Percentiles rank a stretch among this genome's conserved stretches.
Conservation (phyloP, 2,888 invertebrate genomes). For the Scaptomyza cyrtandrae region DNA sequence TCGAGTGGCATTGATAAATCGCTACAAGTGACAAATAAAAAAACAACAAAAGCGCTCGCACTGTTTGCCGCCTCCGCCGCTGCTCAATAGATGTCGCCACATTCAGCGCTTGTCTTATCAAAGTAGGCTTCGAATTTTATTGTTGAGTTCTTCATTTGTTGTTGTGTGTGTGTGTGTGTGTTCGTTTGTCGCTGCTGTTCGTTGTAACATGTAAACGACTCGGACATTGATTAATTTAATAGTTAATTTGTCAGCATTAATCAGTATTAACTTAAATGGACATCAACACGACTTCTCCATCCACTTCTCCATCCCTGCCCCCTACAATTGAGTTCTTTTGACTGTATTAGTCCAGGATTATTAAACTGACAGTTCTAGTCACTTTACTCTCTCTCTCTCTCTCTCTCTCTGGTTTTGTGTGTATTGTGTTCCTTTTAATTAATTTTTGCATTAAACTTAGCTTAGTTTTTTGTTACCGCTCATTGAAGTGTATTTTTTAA, state of each 20-base stretch:
- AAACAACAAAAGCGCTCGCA: constrained; percentile 56
- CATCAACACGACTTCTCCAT: constrained; percentile 53
- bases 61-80: constrained; percentile 37
- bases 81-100: constrained; percentile 62
- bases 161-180: constrained; percentile 7
- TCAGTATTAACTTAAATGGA: constrained; percentile 78
- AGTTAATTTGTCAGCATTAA: constrained; percentile 80
- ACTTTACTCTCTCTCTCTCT: not conserved
- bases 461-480: constrained; percentile 17
- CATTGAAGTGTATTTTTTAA: constrained; percentile 44
- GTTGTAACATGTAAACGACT: constrained; percentile 60
- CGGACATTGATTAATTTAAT: constrained; percentile 78
- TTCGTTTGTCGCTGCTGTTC: constrained; percentile 39
- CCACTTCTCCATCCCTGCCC: not conserved
- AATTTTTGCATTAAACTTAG: constrained; percentile 49
- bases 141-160: constrained; percentile 8
- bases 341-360: constrained; percentile 45
- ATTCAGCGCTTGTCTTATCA: constrained; percentile 52
- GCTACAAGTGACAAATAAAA: constrained; percentile 67
- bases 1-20: constrained; percentile 78
- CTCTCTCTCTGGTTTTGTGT: not conserved
- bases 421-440: constrained; percentile 41
- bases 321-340: constrained; percentile 8
- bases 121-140: constrained; percentile 49
- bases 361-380: constrained; percentile 35